Percentiles rank a stretch among this genome's conserved stretches.
Evolutionary conservation across 1,140 invertebrate genomes (phyloP).

Genomic region (Ceratoteleas bidentatus): DNA sequence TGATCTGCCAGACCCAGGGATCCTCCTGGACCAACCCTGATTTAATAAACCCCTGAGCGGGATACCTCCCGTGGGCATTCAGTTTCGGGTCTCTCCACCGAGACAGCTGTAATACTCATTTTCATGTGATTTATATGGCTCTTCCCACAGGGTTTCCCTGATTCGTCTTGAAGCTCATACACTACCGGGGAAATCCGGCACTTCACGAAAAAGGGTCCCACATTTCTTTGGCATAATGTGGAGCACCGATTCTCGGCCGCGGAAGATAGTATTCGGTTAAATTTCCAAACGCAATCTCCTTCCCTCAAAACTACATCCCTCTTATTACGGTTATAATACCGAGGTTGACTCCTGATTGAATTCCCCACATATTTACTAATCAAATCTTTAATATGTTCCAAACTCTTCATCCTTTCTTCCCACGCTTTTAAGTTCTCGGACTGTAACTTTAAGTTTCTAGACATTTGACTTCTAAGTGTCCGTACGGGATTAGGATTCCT

Average conservation of each 20-base stretch:
- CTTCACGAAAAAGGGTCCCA: conserved; percentile 3
- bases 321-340: conserved; percentile 13
- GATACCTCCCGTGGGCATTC: no score
- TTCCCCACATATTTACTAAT: neutral
- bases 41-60: neutral
- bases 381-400: conserved; percentile 4
- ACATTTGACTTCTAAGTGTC: neutral
- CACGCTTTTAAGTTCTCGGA: neutral
- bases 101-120: neutral
- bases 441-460: neutral
- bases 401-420: neutral
- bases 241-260: neutral
- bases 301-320: neutral
- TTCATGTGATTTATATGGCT: neutral
- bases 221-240: conserved; percentile 7
- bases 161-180: no score
- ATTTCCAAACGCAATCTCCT: neutral
- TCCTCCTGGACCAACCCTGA: no score
- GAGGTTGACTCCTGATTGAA: neutral
- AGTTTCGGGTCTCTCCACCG: no score
- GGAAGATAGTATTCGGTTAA: conserved; percentile 4
- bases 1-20: no score
- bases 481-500: conserved; percentile 22
- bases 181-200: no score
- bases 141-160: neutral